Base-by-base conservation (phyloP, 2,888 invertebrate species). In the Bhutanitis thaidina region DNA sequence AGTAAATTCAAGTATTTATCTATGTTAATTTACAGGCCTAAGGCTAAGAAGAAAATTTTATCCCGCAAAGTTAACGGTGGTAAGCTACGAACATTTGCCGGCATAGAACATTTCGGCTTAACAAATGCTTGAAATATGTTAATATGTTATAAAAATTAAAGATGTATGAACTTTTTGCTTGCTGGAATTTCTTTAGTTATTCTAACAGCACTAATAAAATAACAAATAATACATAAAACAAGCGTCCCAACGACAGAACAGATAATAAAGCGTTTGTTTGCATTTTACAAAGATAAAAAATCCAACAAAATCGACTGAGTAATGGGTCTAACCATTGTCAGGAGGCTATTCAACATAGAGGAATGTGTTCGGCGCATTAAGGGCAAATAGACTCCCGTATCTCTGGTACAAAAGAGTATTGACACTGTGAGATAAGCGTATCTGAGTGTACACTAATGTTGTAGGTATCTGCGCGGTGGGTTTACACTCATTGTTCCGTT, bases 391-490 rank as follows among this genome's bases (percentile, higher is more conserved):
- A 74, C 80, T 82, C 71, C 79, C 80, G 75, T 88, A 86, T 87
- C 87, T 79, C 63, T 68, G 69, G 77, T 79, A 87, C 88, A 89
- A 88, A 87, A 85, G 88, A 83, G 80, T 88, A 88, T 87, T 88
- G 87, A 87, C 88, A 81, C 67, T 71, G 50, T 67, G 63, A 80
- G 87, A 88, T 88, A 88, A 86, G 78, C 78, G 62, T 87, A 86
- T 87, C 86, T 77, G 69, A 70, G 69, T 78, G 69, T 76, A 75
- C 71, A 80, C 77, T 80, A 78, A 82, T 81, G 80, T 78, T 72
- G 73, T 80, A 76, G 69, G 67, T 74, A 73, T 80, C 77, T 75
- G 71, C 62, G 64, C 60, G 75, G 67, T 72, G 39, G 79, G 75
- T 77, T 74, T 79, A 83, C 77, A 78, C 80, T 79, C 81, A 86